Evolutionary conservation across 2,888 invertebrate genomes (phyloP).

Genomic region (Xanthorhoe designata): DNA sequence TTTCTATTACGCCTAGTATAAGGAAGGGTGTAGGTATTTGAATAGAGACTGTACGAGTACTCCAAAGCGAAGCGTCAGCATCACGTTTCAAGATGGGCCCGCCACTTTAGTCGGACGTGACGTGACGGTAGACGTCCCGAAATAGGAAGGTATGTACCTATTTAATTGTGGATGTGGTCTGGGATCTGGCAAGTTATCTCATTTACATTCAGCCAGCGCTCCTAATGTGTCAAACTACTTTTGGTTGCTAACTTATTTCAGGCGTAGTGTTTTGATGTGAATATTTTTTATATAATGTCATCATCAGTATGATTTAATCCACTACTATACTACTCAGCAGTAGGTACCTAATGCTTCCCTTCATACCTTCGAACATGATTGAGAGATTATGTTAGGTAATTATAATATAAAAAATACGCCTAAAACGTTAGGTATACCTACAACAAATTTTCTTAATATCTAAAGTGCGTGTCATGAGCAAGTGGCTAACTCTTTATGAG

Average conservation of each 20-base stretch:
- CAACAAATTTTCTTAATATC: too few relatives aligned
- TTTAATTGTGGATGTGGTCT: conserved; percentile 32
- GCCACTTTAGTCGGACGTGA: conserved; percentile 67
- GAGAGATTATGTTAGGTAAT: too few relatives aligned
- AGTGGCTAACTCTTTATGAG: too few relatives aligned
- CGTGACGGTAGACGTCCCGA: conserved; percentile 63
- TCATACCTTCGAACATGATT: too few relatives aligned
- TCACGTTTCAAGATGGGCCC: conserved; percentile 79
- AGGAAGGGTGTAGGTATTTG: conserved; percentile 37
- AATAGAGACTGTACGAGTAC: conserved; percentile 67
- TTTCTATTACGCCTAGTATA: conserved; percentile 33
- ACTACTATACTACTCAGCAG: too few relatives aligned
- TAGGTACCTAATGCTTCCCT: background rate
- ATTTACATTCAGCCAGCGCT: conserved; percentile 6
- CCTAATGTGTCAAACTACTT: background rate
- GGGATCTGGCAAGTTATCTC: conserved; percentile 17
- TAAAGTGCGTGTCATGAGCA: too few relatives aligned
- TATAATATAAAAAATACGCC: too few relatives aligned
- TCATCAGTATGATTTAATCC: background rate
- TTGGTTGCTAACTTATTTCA: background rate
- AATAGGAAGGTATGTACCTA: conserved; percentile 30
- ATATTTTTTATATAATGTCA: too few relatives aligned
- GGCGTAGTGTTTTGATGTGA: too few relatives aligned
- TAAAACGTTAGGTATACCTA: too few relatives aligned
- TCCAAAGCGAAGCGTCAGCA: conserved; percentile 62